Base-by-base conservation (phyloP, 2,113 vertebrate species). In the Arizona elegans region DNA sequence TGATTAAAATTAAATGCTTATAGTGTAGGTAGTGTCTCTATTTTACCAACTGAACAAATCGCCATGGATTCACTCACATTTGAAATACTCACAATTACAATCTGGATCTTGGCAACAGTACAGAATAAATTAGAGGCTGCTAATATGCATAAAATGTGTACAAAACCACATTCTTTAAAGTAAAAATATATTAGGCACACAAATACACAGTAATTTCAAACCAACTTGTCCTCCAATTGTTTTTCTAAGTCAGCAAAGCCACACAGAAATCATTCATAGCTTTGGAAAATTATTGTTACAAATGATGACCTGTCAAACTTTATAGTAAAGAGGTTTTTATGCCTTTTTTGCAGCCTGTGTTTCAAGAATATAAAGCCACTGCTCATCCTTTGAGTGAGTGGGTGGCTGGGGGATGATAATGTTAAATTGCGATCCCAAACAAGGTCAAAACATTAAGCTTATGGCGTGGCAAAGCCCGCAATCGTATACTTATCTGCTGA, bases 1-100 rank as follows among this genome's bases (percentile, higher is more conserved):
- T 17, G 10, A 33, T 55, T 92, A 7, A 59, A 52, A 24, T 33
- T 92, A 96, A 94, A 90, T 56, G 88, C 90, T 88, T 86, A 58
- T 50, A 90, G 29, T 29, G 43, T 38, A n/a, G 55, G 92, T 65
- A 87, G 89, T 17, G 15, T 1, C 52, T 55, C 7, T 19, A 23
- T 86, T 86, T 43, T 47, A 86, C 29, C 3, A 90, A 90, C 7
- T 86, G 47, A 58, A 58, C 58, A 81, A 47, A 56, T 52, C 17
- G 24, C 10, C 23, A 13, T 92, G n/a, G 29, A 52, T 65, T 17
- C 58, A 29, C 81, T 50, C 47, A 13, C 55, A 91, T 92, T 56
- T 75, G 47, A 91, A 33, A 19, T 75, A 81, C 3, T 55, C n/a
- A 62, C 29, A 52, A 90, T 4, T 86, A n/a, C 24, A 52, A 53